Conservation (phyloP, 2,888 invertebrate species). For the Drosophila imparisetae region DNA sequence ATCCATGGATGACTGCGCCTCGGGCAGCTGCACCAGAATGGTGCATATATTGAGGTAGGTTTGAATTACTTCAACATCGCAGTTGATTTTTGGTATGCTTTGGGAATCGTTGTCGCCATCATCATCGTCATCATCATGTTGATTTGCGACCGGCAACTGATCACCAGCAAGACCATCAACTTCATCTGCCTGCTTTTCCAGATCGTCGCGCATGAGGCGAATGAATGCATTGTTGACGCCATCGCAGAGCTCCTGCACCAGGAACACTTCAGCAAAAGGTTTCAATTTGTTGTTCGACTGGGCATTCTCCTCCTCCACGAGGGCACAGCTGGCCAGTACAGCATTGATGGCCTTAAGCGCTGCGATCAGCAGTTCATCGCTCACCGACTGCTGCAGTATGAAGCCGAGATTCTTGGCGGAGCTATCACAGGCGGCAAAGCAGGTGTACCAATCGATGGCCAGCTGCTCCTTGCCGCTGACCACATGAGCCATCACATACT, state of each 20-base stretch:
- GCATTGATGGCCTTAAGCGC: slow-evolving; percentile 87
- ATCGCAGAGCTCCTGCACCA: slow-evolving; percentile 77
- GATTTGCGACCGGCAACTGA: slow-evolving; percentile 25
- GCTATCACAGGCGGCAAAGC: slow-evolving; percentile 85
- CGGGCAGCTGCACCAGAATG: slow-evolving; percentile 82
- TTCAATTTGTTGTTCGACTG: slow-evolving; percentile 57
- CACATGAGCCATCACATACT: slow-evolving; percentile 85
- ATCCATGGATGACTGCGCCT: slow-evolving; percentile 76
- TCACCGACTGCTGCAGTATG: slow-evolving; percentile 90
- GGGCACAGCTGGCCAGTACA: slow-evolving; percentile 85
- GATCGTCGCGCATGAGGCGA: slow-evolving; percentile 74
- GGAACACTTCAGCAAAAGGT: slow-evolving; percentile 79
- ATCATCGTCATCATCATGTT: slow-evolving; percentile 40
- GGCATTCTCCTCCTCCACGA: slow-evolving; percentile 73
- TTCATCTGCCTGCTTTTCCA: slow-evolving; percentile 60
- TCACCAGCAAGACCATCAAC: slow-evolving; percentile 34
- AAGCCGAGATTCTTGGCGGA: slow-evolving; percentile 88
- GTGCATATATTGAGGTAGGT: slow-evolving; percentile 84
- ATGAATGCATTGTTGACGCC: slow-evolving; percentile 83
- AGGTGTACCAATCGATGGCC: slow-evolving; percentile 84
- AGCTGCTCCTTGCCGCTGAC: slow-evolving; percentile 84
- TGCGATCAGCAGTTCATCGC: slow-evolving; percentile 86
- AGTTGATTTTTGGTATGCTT: slow-evolving; percentile 53
- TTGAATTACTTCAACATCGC: slow-evolving; percentile 82
- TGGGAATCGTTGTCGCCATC: slow-evolving; percentile 36